Conservation (phyloP, 2,113 vertebrate genomes). For the Otolemur garnettii region DNA sequence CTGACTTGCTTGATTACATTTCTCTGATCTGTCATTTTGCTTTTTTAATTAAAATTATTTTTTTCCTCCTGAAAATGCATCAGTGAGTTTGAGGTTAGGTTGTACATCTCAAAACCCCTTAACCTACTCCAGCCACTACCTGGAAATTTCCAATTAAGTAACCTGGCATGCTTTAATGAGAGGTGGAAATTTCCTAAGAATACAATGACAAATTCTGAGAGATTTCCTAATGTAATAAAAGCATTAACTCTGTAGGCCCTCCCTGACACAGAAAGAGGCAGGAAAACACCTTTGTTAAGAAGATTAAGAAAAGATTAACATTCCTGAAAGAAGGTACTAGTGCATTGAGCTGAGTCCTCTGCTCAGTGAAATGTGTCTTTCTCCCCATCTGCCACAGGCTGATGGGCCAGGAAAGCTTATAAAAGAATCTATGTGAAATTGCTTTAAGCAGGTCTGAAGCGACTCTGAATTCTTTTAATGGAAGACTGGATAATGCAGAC, state of each 20-base stretch:
- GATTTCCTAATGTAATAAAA: neutral
- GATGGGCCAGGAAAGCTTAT: rapidly evolving
- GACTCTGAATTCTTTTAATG: neutral
- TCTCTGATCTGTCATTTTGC: neutral
- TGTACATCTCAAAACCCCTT: neutral
- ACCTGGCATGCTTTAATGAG: neutral
- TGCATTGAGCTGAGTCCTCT: neutral
- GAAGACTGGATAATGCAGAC: neutral
- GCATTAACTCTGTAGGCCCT: neutral
- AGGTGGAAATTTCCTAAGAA: neutral
- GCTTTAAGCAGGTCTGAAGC: too few relatives aligned
- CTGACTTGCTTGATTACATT: neutral
- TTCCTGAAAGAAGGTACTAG: neutral
- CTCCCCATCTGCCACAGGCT: neutral
- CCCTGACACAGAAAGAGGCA: neutral
- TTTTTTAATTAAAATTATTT: slow-evolving; percentile 1
- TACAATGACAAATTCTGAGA: neutral
- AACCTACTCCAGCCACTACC: neutral
- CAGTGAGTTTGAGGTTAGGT: neutral
- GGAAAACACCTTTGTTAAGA: neutral
- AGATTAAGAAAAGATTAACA: neutral
- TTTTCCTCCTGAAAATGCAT: neutral
- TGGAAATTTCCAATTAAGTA: neutral
- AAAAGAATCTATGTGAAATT: too few relatives aligned
- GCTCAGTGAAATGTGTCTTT: neutral